Conservation (phyloP, 30 jellyfish, hydroid and myxozoan genomes). For the Turritopsis dohrnii region DNA sequence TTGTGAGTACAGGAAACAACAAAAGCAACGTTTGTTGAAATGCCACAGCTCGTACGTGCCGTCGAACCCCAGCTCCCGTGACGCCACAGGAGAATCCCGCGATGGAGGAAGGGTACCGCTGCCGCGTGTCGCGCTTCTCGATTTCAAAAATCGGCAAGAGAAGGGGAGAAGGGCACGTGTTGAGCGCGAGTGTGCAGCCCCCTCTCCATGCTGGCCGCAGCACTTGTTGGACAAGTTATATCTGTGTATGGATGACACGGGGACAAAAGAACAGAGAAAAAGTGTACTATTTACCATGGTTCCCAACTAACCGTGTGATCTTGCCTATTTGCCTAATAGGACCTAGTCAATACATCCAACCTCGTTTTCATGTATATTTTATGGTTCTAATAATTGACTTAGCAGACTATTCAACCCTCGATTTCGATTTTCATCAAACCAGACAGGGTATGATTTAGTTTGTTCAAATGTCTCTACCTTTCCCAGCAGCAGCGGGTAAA, state of each 20-base stretch:
- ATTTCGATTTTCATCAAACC: too few species aligned
- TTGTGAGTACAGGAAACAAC: neutral
- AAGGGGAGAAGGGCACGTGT: conserved; percentile 1
- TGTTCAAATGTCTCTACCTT: too few species aligned
- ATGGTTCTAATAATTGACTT: too few species aligned
- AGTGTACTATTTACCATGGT: neutral
- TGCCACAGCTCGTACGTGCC: neutral
- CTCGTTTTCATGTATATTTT: too few species aligned
- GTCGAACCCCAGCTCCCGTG: neutral
- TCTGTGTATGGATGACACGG: conserved; percentile 14
- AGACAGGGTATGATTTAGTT: too few species aligned
- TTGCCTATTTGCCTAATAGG: neutral
- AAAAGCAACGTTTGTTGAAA: neutral
- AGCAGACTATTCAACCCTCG: too few species aligned
- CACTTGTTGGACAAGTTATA: conserved; percentile 13
- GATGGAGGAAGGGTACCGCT: neutral
- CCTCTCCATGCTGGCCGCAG: conserved; percentile 20
- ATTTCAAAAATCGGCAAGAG: neutral
- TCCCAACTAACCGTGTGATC: neutral
- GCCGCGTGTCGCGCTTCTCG: conserved; percentile 18
- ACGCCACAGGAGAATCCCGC: neutral
- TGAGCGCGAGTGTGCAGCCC: neutral
- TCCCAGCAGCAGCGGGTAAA: too few species aligned
- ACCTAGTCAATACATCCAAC: too few species aligned
- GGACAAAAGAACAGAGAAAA: neutral